A percentile compares a stretch with the other conserved stretches of the same genome.
Conservation (phyloP, 2,888 invertebrate species). For the Himalopsyche tibetana region DNA sequence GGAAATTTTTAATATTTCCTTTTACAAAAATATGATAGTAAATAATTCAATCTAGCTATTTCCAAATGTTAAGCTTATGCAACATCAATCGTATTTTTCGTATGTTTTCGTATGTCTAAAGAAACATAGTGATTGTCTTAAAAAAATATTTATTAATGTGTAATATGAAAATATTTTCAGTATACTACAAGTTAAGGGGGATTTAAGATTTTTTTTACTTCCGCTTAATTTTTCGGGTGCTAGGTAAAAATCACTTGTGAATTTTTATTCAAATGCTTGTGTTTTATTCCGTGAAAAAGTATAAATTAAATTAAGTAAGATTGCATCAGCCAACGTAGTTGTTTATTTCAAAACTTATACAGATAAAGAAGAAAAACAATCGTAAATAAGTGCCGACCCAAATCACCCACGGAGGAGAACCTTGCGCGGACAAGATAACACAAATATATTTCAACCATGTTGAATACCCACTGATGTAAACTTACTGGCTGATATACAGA, state of each 20-base stretch:
- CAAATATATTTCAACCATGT: slow-evolving; percentile 43
- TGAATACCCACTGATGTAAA: slow-evolving; percentile 42
- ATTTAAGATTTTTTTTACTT: too few relatives aligned
- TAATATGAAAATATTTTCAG: too few relatives aligned
- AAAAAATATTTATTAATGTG: too few relatives aligned
- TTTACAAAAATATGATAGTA: too few relatives aligned
- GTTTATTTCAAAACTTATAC: slow-evolving; percentile 48
- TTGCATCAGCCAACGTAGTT: slow-evolving; percentile 38
- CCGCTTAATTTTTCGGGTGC: too few relatives aligned
- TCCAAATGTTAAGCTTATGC: too few relatives aligned
- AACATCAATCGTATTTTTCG: too few relatives aligned
- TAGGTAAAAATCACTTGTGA: neutral
- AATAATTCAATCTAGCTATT: too few relatives aligned
- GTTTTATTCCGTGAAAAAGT: neutral
- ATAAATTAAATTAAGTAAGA: slow-evolving; percentile 31
- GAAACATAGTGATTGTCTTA: too few relatives aligned
- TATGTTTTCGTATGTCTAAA: too few relatives aligned
- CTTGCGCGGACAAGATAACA: slow-evolving; percentile 41
- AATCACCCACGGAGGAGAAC: slow-evolving; percentile 41
- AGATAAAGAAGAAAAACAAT: slow-evolving; percentile 46
- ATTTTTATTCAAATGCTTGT: neutral
- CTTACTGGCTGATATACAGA: slow-evolving; percentile 31
- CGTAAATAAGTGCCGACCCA: slow-evolving; percentile 49
- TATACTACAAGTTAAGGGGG: too few relatives aligned
- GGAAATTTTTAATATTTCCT: neutral